Conservation (phyloP, 2,888 invertebrate genomes). For the Hololepta plana region DNA sequence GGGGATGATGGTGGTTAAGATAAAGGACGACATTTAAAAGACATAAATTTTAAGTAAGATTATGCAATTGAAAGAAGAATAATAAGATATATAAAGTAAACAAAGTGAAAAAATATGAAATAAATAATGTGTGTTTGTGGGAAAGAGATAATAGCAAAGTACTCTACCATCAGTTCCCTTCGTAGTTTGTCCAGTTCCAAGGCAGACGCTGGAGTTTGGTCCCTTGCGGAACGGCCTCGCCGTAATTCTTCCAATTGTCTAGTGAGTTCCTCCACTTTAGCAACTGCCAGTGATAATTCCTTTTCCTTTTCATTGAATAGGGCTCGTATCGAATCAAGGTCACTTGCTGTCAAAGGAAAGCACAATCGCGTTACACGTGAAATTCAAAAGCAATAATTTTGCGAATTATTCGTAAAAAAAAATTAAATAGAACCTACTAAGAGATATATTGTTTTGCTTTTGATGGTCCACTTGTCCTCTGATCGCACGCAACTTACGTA, state of each 20-base stretch:
- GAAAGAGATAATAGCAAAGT: too few relatives aligned
- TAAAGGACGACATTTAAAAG: too few relatives aligned
- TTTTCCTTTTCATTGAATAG: conserved; percentile 96
- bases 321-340: conserved; percentile 89
- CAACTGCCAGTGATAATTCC: conserved; percentile 90
- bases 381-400: background rate
- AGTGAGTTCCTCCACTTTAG: conserved; percentile 91
- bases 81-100: too few relatives aligned
- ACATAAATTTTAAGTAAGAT: too few relatives aligned
- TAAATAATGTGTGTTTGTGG: too few relatives aligned
- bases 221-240: conserved; percentile 39
- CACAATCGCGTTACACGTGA: background rate
- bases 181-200: conserved; percentile 84
- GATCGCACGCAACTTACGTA: conserved; percentile 77
- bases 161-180: conserved; percentile 78
- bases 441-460: conserved; percentile 76
- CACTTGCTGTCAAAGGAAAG: conserved; percentile 52
- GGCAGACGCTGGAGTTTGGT: conserved; percentile 50
- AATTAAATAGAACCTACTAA: conserved; percentile 49
- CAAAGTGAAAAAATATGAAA: too few relatives aligned
- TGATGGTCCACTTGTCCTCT: conserved; percentile 88
- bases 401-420: background rate
- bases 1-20: too few relatives aligned
- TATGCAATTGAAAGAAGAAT: too few relatives aligned
- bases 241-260: conserved; percentile 84